Evolutionary conservation across 2,113 vertebrate species (phyloP), one percentile per base, ranked within the genome.

Genomic region (Pyrgilauda ruficollis): DNA sequence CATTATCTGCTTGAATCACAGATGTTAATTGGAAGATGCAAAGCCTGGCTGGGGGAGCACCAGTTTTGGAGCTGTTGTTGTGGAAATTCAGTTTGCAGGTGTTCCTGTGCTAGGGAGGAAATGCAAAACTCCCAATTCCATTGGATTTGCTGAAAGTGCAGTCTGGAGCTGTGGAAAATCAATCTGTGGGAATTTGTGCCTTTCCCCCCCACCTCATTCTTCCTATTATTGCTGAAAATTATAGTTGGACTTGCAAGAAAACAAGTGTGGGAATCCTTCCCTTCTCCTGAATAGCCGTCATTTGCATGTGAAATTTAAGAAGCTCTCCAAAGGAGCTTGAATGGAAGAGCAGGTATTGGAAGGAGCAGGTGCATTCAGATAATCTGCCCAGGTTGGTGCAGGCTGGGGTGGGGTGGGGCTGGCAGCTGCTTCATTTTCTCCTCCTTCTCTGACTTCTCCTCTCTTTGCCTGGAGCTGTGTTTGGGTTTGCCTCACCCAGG

Each of bases 31-130:
- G 9, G 41, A 8, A 46, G 49, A 50, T 83, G 70, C 26, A 47
- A 15, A 84, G 75, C 78, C 62, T 64, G 47, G 10, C 8, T n/a
- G 28, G 16, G 37, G 16, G 47, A 78, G 30, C 73, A 15, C 6
- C 21, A 16, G 0, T 18, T 55, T 24, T 67, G 55, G 79, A 67
- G 30, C 5, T 30, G 2, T 4, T 20, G 1, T 4, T 7, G 4
- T 27, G 39, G 68, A 61, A 63, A 24, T 46, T 72, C 37, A 33
- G 2, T 66, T 69, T 78, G 67, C 79, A 56, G 81, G 3, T 56
- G 39, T 67, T 78, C 2, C 3, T 62, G 58, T 15, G 83, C 18
- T 6, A 2, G 31, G 75, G 70, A 89, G 59, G 64, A 79, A 74
- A 86, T 53, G 35, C 52, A 61, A 15, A 72, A 11, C 11, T 61